phyloP scores from a whole-genome alignment of 2,797 vertebrate species.

The Emys orbicularis region DNA sequence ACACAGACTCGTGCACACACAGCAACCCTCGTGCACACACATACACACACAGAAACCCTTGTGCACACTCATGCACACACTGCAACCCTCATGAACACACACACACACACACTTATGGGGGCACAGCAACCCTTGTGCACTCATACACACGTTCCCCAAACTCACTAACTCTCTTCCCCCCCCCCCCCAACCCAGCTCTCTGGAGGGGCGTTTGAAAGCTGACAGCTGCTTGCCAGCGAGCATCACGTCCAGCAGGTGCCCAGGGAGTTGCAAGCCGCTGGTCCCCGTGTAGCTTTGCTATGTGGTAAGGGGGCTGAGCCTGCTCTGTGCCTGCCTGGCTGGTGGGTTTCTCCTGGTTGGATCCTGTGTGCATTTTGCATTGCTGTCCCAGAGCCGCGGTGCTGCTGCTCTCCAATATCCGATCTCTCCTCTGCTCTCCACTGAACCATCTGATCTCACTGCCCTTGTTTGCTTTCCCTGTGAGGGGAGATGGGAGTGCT shows the following conservation, averaged over 20 bases:
- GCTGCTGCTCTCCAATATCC: background rate
- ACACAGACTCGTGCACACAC: background rate
- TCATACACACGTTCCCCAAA: background rate
- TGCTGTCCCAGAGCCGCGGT: background rate
- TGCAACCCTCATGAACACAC: background rate
- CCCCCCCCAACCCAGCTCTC: background rate
- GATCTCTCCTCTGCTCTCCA: background rate
- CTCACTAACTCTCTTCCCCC: background rate
- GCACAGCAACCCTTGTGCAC: too few relatives aligned
- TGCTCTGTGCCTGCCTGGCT: background rate
- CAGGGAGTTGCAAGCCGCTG: background rate
- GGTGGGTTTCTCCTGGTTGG: background rate
- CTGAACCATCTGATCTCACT: background rate
- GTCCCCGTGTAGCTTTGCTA: background rate
- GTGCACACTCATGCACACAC: background rate
- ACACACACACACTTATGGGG: background rate
- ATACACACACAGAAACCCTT: too few relatives aligned
- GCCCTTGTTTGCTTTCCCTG: background rate
- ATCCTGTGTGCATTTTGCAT: background rate
- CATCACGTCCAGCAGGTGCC: background rate
- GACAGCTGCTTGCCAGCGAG: background rate
- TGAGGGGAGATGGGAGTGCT: background rate
- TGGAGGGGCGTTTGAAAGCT: background rate
- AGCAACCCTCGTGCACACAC: background rate
- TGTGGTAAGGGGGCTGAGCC: background rate